Base-by-base conservation (phyloP, 1,140 invertebrate species). In the Drosophila mauritiana region DNA sequence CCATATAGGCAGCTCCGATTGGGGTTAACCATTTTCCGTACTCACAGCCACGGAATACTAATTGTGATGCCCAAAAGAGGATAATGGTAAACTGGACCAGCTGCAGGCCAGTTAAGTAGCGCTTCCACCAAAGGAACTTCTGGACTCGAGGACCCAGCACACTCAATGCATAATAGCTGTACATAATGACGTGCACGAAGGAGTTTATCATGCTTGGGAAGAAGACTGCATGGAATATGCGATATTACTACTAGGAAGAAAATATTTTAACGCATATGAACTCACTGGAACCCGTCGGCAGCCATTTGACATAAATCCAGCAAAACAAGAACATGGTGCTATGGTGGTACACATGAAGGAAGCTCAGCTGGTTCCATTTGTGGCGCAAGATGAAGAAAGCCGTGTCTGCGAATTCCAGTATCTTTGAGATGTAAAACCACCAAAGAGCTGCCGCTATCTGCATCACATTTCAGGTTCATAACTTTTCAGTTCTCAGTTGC, bases 241-340 rank as follows among this genome's bases (percentile, higher is more conserved):
- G 17, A 4, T 39, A 22, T 37, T 1, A 6, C 0, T 27, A 17
- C 40, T 15, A 36, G 4, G 20, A 8, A 22, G n/a, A 37, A 8
- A 12, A 11, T 0, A 15, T 45, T 43, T 20, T 22, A 10, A 37
- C 34, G n/a, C 7, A 3, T 7, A 15, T 43, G 13, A 76, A 95
- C 95, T 95, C 93, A 97, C 97, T 96, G 31, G 97, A 97, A 61
- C 98, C 98, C 91, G 98, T 98, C 15, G 98, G 97, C 8, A 98
- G 97, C 97, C 97, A 99, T 94, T 98, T 98, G 68, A 98, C 96
- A 17, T 97, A 97, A 75, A 98, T 98, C 97, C 98, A 99, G 97
- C 97, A 98, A 15, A 98, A 94, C 0, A 95, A 94, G 85, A 98
- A 97, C 96, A 98, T 98, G 0, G 97, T 97, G 4, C 97, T 97